Conservation (phyloP, 2,113 vertebrate genomes). For the Centropus unirufus region DNA sequence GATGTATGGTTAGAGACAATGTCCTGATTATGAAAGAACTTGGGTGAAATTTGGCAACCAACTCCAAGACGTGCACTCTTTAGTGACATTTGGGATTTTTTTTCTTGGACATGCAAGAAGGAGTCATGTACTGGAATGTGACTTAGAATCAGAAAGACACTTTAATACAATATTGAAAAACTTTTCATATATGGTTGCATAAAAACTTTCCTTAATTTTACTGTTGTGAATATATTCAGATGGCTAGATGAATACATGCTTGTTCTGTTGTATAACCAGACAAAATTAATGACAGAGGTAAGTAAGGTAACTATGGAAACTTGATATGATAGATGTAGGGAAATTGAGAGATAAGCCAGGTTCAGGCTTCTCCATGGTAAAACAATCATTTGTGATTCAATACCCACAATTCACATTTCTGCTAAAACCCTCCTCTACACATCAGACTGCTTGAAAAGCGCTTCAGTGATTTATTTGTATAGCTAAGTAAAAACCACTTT, state of each 20-base stretch:
- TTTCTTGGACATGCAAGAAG: not conserved
- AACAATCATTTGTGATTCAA: not conserved
- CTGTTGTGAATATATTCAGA: not conserved
- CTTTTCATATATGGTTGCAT: not conserved
- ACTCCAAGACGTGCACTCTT: not conserved
- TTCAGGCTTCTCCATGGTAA: not conserved
- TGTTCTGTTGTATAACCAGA: not conserved
- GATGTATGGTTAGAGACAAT: not conserved
- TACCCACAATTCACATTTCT: not conserved
- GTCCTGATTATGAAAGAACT: slow-evolving; percentile 44
- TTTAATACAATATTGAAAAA: not conserved
- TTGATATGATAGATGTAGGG: not conserved
- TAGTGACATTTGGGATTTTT: not conserved
- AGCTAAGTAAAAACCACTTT: not conserved
- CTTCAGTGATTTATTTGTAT: not conserved
- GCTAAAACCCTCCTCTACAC: not conserved
- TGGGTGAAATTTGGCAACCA: not conserved
- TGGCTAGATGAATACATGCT: not conserved
- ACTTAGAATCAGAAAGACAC: not conserved
- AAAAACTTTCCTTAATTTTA: not conserved
- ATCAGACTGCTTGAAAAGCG: not conserved
- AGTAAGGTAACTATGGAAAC: not conserved
- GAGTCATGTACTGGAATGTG: not conserved
- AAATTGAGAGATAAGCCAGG: not conserved
- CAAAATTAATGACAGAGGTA: not conserved